Percentiles rank a stretch among this genome's conserved stretches.
These are phyloP conservation scores for Chrysolina oricalcia DNA, from an alignment of 2,888 invertebrate species.

Conservation along the genomic window DNA sequence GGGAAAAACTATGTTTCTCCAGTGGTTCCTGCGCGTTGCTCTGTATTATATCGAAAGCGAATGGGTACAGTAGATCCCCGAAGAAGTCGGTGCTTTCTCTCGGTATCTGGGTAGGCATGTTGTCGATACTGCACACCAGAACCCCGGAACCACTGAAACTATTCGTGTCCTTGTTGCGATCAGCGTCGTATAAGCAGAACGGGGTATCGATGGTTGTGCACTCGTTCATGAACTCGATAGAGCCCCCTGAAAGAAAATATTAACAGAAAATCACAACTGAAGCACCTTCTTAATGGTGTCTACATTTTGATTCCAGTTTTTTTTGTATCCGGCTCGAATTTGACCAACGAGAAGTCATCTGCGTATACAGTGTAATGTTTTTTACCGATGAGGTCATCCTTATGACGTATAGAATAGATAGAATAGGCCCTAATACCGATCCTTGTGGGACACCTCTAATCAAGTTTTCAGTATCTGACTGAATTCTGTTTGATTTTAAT, in stretches of 20 bases:
- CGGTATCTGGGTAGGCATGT: constrained; percentile 99
- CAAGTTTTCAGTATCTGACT: too few relatives aligned
- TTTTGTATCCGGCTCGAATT: too few relatives aligned
- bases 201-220: constrained; percentile 99
- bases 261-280: not conserved
- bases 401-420: too few relatives aligned
- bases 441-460: too few relatives aligned
- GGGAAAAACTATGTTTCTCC: constrained; percentile 84
- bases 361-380: too few relatives aligned
- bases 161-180: constrained; percentile 96
- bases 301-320: too few relatives aligned
- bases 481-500: too few relatives aligned
- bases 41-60: constrained; percentile 88
- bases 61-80: constrained; percentile 93
- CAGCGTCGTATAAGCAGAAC: constrained; percentile 99
- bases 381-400: too few relatives aligned
- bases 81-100: constrained; percentile 98
- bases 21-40: constrained; percentile 86
- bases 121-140: constrained; percentile 99
- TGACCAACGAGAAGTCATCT: too few relatives aligned
- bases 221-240: constrained; percentile 99
- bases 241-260: constrained; percentile 56
- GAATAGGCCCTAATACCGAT: too few relatives aligned
- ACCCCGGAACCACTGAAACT: constrained; percentile 98
- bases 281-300: too few relatives aligned